These are phyloP conservation scores for Ranitomeya variabilis DNA, from an alignment of 2,113 vertebrate species.

Conservation along the genomic window DNA sequence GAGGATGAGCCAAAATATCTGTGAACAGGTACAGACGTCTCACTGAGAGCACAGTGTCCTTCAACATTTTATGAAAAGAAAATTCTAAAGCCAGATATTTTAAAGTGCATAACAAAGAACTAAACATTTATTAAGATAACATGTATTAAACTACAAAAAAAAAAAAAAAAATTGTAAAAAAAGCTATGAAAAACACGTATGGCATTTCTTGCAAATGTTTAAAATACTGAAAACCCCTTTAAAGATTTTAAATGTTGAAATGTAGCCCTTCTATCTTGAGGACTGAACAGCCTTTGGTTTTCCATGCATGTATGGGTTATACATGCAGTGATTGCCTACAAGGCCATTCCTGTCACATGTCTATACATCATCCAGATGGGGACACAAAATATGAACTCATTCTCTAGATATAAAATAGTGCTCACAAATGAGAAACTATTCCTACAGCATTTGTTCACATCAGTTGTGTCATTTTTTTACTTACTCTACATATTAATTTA, in stretches of 20 bases:
- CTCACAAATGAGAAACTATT: slow-evolving; percentile 27
- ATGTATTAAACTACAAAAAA: too few species aligned
- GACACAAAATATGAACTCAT: slow-evolving; percentile 21
- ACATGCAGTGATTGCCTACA: neutral
- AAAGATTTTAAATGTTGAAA: neutral
- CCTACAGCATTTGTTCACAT: slow-evolving; percentile 7
- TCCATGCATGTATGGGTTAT: neutral
- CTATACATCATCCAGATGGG: slow-evolving; percentile 19
- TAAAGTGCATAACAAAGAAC: too few species aligned
- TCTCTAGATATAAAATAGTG: slow-evolving; percentile 4
- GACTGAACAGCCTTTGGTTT: neutral
- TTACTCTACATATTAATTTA: slow-evolving; percentile 1
- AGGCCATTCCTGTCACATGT: slow-evolving; percentile 30
- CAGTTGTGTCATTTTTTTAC: slow-evolving; percentile 11
- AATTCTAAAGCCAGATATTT: too few species aligned
- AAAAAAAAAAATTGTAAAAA: too few species aligned
- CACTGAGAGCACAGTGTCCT: too few species aligned
- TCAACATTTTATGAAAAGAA: too few species aligned
- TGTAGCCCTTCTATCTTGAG: slow-evolving; percentile 29
- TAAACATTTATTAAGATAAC: too few species aligned
- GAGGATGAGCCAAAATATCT: too few species aligned
- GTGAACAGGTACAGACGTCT: too few species aligned
- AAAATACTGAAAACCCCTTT: neutral
- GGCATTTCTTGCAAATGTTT: too few species aligned
- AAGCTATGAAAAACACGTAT: too few species aligned